Conservation (phyloP, 2,113 vertebrate genomes). For the Pseudonaja textilis region DNA sequence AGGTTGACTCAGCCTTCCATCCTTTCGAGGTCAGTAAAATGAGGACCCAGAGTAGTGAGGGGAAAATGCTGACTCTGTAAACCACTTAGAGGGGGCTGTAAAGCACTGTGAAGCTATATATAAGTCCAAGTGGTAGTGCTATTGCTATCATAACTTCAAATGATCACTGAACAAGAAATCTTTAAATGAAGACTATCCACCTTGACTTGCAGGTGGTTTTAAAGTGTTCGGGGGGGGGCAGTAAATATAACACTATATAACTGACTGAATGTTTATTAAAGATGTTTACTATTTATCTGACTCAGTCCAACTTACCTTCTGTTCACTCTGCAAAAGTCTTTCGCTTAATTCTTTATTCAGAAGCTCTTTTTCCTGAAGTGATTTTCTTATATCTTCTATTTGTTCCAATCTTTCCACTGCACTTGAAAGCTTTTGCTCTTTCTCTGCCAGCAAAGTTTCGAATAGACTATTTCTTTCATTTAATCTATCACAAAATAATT, state of each 20-base stretch:
- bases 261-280: neutral
- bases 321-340: constrained; percentile 75
- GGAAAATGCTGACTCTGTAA: no score
- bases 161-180: neutral
- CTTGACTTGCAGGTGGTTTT: neutral
- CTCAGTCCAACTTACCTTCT: constrained; percentile 65
- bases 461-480: constrained; percentile 80
- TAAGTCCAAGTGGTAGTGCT: no score
- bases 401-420: constrained; percentile 74
- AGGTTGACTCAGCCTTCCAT: no score
- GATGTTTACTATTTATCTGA: neutral
- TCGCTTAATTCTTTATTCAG: constrained; percentile 74
- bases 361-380: constrained; percentile 74
- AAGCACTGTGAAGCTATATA: no score
- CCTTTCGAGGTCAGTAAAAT: no score
- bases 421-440: constrained; percentile 77
- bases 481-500: constrained; percentile 64
- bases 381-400: constrained; percentile 69
- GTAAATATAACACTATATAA: neutral
- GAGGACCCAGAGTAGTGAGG: no score
- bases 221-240: neutral
- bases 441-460: constrained; percentile 84
- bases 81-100: no score
- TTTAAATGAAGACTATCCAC: neutral
- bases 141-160: neutral